A percentile compares a stretch with the other conserved stretches of the same genome.
These are phyloP conservation scores for Leiothrix lutea DNA, from an alignment of 2,113 vertebrate genomes.

Conservation along the genomic window DNA sequence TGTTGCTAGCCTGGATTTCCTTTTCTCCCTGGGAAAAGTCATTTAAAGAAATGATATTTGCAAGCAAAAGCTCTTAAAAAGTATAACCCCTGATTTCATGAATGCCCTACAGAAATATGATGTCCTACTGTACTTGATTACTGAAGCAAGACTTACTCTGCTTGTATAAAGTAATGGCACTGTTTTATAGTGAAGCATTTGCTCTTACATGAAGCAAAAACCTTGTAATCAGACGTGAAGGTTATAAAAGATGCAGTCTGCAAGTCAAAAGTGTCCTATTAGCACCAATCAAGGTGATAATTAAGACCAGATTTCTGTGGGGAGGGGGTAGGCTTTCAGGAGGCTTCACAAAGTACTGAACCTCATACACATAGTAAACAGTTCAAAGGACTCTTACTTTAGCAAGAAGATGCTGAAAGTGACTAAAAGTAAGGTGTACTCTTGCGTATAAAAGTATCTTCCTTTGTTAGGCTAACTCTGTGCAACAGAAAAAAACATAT, in stretches of 20 bases:
- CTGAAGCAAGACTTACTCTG: conserved; percentile 38
- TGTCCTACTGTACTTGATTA: background rate
- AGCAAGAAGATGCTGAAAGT: background rate
- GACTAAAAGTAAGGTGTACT: background rate
- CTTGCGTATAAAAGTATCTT: background rate
- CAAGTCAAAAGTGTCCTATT: background rate
- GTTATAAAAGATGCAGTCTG: conserved; percentile 17
- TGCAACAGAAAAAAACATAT: background rate
- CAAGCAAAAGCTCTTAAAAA: conserved; percentile 45
- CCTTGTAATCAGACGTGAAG: conserved; percentile 43
- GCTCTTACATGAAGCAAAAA: background rate
- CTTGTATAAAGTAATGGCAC: background rate
- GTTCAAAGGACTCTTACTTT: background rate
- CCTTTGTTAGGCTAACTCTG: background rate
- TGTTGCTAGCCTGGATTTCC: conserved; percentile 38
- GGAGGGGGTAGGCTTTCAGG: background rate
- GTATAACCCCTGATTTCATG: conserved; percentile 1
- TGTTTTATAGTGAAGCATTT: background rate
- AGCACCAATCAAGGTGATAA: conserved; percentile 36
- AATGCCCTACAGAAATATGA: conserved; percentile 37
- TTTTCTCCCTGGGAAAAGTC: conserved; percentile 78
- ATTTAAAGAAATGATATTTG: conserved; percentile 58
- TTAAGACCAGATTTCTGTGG: background rate
- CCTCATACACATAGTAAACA: background rate
- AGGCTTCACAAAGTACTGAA: background rate